Evolutionary conservation across 2,113 vertebrate genomes (phyloP).

Genomic region (Megaceryle maxima): DNA sequence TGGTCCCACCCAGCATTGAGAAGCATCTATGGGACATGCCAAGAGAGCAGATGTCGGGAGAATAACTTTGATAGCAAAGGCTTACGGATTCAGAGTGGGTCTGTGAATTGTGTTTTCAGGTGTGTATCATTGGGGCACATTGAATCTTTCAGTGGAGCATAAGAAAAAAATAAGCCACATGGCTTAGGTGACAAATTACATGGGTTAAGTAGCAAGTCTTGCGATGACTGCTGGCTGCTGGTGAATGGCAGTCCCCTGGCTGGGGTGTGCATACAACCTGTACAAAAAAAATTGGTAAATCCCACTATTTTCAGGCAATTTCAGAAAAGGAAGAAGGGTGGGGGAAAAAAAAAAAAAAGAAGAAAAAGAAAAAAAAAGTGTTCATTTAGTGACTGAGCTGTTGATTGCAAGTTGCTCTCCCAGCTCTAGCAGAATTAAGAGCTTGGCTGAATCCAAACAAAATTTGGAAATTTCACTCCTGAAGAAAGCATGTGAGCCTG

Average conservation of each 20-base stretch:
- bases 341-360: no score
- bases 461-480: conserved; percentile 19
- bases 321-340: neutral
- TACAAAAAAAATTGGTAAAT: neutral
- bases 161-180: neutral
- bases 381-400: neutral
- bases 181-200: neutral
- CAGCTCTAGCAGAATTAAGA: neutral
- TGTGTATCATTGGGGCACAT: fast-evolving
- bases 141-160: neutral
- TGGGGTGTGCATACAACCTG: neutral
- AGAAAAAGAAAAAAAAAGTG: neutral
- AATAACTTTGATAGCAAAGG: fast-evolving
- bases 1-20: neutral
- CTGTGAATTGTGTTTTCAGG: neutral
- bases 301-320: neutral
- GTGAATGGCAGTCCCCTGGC: neutral
- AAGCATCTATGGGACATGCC: neutral
- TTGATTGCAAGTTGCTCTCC: neutral
- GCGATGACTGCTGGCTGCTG: neutral
- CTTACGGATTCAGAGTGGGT: neutral
- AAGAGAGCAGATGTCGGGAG: neutral
- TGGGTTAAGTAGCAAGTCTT: neutral
- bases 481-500: conserved; percentile 44
- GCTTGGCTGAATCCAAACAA: neutral